Evolutionary conservation across 2,797 vertebrate species (phyloP).

Genomic region (Morelia viridis): DNA sequence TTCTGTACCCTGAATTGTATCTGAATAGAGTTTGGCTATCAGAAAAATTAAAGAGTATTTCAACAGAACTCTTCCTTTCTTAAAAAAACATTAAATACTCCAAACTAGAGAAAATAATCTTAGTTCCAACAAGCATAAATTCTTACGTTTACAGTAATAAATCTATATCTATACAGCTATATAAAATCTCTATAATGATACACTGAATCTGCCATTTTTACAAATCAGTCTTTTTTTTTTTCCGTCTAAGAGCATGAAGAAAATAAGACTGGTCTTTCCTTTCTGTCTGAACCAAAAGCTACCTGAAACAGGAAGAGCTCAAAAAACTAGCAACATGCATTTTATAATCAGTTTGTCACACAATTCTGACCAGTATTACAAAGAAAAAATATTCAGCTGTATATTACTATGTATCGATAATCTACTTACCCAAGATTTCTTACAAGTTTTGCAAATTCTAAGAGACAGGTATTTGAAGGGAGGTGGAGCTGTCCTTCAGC

Average conservation of each 20-base stretch:
- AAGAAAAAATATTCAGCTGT: background rate
- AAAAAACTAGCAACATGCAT: background rate
- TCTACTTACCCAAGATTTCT: slow-evolving; percentile 89
- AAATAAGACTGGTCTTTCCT: background rate
- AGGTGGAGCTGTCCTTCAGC: slow-evolving; percentile 92
- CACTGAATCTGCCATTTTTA: background rate
- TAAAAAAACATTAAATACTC: background rate
- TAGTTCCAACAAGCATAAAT: background rate
- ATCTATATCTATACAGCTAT: background rate
- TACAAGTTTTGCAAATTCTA: slow-evolving; percentile 94
- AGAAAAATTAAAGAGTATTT: background rate
- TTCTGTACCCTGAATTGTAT: background rate
- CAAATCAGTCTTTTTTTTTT: background rate
- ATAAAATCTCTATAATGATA: background rate
- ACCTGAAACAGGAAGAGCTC: background rate
- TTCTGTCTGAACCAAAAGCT: background rate
- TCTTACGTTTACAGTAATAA: background rate
- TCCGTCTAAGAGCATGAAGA: background rate
- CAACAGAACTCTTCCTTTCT: background rate
- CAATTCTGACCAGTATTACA: background rate
- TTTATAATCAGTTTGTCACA: background rate
- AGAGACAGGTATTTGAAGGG: slow-evolving; percentile 90
- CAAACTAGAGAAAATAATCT: background rate
- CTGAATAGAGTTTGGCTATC: background rate
- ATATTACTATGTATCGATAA: slow-evolving; percentile 29